Conservation (phyloP, 2,113 vertebrate genomes). For the Pontoporia blainvillei region DNA sequence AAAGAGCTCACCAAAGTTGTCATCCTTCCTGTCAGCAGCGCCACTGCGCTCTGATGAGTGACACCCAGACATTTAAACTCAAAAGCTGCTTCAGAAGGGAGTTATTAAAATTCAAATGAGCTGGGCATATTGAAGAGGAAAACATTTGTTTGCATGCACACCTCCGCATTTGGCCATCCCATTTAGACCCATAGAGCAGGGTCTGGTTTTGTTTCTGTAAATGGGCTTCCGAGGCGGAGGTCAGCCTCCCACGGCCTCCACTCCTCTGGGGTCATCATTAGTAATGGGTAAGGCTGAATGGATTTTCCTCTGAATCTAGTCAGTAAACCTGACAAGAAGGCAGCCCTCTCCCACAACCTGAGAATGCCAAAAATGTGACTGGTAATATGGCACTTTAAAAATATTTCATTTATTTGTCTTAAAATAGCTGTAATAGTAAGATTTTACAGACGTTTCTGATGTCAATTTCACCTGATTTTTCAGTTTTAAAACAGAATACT, state of each 20-base stretch:
- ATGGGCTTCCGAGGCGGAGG: slow-evolving; percentile 71
- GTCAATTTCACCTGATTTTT: slow-evolving; percentile 19
- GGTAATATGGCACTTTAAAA: slow-evolving; percentile 32
- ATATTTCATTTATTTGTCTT: slow-evolving; percentile 31
- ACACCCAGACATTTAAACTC: slow-evolving; percentile 72
- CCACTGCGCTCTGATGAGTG: slow-evolving; percentile 65
- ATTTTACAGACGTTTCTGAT: background rate
- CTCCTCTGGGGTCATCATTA: slow-evolving; percentile 72
- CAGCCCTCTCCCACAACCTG: slow-evolving; percentile 74
- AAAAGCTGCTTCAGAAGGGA: slow-evolving; percentile 73
- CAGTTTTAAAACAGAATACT: background rate
- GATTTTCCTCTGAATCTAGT: slow-evolving; percentile 68
- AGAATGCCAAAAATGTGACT: slow-evolving; percentile 52
- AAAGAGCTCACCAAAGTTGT: slow-evolving; percentile 62
- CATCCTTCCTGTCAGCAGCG: slow-evolving; percentile 62
- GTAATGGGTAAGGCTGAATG: slow-evolving; percentile 73
- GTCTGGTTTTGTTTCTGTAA: slow-evolving; percentile 77
- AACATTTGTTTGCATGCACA: slow-evolving; percentile 74
- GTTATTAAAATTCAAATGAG: slow-evolving; percentile 79
- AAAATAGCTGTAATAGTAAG: background rate
- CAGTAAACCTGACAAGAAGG: slow-evolving; percentile 67
- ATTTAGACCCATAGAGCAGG: slow-evolving; percentile 63
- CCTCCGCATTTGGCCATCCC: slow-evolving; percentile 70
- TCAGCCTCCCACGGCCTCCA: slow-evolving; percentile 77
- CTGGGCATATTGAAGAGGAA: slow-evolving; percentile 69